These are phyloP conservation scores for Fratercula arctica DNA, from an alignment of 2,797 vertebrate genomes.

Conservation along the genomic window DNA sequence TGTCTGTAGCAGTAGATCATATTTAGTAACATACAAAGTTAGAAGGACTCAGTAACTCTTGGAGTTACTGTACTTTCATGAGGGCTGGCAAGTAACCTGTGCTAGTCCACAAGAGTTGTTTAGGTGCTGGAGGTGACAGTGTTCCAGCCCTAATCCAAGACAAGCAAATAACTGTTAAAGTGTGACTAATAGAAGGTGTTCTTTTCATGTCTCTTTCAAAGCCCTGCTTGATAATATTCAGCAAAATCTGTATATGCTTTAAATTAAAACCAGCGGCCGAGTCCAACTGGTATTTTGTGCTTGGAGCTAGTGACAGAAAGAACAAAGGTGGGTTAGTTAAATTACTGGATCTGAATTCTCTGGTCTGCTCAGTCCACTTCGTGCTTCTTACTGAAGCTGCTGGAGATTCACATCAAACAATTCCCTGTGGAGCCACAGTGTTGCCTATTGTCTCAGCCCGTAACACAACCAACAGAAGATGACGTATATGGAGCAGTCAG, in stretches of 20 bases:
- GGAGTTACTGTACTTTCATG: background rate
- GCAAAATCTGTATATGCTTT: conserved; percentile 45
- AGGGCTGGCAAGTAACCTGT: background rate
- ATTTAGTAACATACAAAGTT: background rate
- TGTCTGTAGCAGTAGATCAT: background rate
- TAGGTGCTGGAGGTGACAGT: background rate
- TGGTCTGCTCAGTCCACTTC: background rate
- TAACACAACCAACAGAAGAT: background rate
- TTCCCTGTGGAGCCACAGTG: background rate
- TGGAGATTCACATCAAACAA: background rate
- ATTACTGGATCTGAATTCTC: background rate
- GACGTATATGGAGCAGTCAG: background rate
- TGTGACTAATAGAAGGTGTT: background rate
- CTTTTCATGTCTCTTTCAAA: conserved; percentile 3
- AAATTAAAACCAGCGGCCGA: conserved; percentile 56
- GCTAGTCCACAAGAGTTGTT: background rate
- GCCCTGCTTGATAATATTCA: background rate
- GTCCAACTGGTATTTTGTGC: conserved; percentile 35
- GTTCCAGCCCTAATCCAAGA: background rate
- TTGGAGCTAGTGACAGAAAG: conserved; percentile 47
- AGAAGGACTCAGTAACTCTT: background rate
- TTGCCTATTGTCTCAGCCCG: background rate
- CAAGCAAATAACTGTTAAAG: conserved; percentile 11
- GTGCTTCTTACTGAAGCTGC: background rate
- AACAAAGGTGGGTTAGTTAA: conserved; percentile 55